Conservation (phyloP, 2,113 vertebrate genomes). For the Urocitellus parryii region DNA sequence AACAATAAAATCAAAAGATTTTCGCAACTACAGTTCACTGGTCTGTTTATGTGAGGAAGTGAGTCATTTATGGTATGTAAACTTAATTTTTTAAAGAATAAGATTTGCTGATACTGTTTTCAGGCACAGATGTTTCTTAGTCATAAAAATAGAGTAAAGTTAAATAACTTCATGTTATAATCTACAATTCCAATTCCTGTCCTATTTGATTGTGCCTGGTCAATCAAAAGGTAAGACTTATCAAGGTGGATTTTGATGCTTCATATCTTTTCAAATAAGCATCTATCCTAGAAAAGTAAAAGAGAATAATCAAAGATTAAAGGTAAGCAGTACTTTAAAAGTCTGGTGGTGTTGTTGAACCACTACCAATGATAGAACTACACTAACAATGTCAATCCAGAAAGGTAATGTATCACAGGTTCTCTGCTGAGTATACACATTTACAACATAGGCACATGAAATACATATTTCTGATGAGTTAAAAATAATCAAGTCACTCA, state of each 20-base stretch:
- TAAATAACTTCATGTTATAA: neutral
- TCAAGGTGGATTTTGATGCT: neutral
- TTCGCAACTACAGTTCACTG: conserved; percentile 39
- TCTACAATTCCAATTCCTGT: neutral
- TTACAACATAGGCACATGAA: neutral
- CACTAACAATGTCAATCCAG: neutral
- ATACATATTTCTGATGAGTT: neutral
- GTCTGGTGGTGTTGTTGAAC: neutral
- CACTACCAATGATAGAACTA: neutral
- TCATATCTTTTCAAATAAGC: neutral
- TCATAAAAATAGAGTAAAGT: neutral
- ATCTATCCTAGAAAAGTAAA: neutral
- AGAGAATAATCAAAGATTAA: neutral
- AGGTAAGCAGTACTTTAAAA: conserved; percentile 10
- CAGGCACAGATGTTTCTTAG: neutral
- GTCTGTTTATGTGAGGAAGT: conserved; percentile 66
- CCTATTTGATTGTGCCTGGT: neutral
- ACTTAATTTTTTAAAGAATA: neutral
- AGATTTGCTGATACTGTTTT: conserved; percentile 13
- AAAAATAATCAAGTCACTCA: neutral
- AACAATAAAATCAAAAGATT: conserved; percentile 51
- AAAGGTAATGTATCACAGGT: neutral
- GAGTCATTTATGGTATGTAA: conserved; percentile 61
- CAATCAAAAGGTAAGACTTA: neutral
- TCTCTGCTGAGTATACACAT: neutral